These are phyloP conservation scores for Cyclura pinguis DNA, from an alignment of 2,797 vertebrate species.

Conservation along the genomic window DNA sequence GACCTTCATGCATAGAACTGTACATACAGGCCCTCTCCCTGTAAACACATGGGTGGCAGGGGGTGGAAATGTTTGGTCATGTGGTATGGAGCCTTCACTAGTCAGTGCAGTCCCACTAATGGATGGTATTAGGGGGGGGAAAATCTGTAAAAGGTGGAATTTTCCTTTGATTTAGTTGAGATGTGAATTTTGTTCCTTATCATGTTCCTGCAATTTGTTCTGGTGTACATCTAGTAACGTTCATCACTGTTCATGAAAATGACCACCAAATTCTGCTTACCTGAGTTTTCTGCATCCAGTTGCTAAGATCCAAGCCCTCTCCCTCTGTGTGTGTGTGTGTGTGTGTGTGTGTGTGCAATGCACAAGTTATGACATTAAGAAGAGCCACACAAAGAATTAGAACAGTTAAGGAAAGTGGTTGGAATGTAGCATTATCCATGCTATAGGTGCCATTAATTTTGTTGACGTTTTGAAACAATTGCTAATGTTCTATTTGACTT, in stretches of 20 bases:
- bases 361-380: neutral
- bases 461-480: neutral
- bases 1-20: neutral
- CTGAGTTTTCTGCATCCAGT: neutral
- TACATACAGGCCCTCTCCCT: neutral
- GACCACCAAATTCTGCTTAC: neutral
- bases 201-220: neutral
- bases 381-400: neutral
- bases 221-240: neutral
- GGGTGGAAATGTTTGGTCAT: neutral
- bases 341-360: neutral
- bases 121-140: neutral
- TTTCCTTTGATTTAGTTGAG: neutral
- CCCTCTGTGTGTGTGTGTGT: too few species aligned
- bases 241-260: neutral
- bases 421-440: too few species aligned
- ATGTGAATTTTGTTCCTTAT: conserved; percentile 54
- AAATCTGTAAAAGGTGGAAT: neutral
- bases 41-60: neutral
- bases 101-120: neutral
- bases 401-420: neutral
- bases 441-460: conserved; percentile 13
- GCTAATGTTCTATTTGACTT: conserved; percentile 14
- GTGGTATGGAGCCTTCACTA: neutral
- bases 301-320: neutral